Conservation (phyloP, 2,888 invertebrate genomes). For the Erannis defoliaria region DNA sequence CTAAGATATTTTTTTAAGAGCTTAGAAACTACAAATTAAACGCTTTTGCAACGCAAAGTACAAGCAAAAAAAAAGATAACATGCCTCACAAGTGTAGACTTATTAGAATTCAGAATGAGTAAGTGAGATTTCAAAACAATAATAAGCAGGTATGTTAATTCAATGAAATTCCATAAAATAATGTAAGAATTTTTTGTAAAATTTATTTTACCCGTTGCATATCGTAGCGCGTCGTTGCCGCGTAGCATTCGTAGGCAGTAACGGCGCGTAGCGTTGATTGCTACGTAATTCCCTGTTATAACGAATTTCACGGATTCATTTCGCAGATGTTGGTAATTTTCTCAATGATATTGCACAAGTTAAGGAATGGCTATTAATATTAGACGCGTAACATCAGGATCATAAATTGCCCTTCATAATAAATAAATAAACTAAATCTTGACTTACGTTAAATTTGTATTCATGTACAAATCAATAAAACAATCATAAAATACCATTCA, state of each 20-base stretch:
- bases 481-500: background rate
- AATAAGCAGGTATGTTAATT: too few species aligned
- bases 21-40: too few species aligned
- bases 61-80: too few species aligned
- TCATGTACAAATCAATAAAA: background rate
- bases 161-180: too few species aligned
- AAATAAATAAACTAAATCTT: background rate
- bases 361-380: conserved; percentile 34
- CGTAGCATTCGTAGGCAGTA: conserved; percentile 43
- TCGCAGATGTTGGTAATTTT: conserved; percentile 43
- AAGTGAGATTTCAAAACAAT: too few species aligned
- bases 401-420: conserved; percentile 21
- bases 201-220: conserved; percentile 5
- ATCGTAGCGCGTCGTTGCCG: conserved; percentile 29
- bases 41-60: too few species aligned
- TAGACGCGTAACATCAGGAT: conserved; percentile 11
- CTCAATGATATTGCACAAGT: conserved; percentile 40
- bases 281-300: conserved; percentile 50
- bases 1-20: background rate
- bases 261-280: conserved; percentile 47
- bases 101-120: too few species aligned
- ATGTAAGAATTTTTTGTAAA: background rate
- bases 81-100: too few species aligned
- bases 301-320: conserved; percentile 42
- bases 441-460: background rate